Conservation (phyloP, 2,113 vertebrate species). For the Climacteris rufus region DNA sequence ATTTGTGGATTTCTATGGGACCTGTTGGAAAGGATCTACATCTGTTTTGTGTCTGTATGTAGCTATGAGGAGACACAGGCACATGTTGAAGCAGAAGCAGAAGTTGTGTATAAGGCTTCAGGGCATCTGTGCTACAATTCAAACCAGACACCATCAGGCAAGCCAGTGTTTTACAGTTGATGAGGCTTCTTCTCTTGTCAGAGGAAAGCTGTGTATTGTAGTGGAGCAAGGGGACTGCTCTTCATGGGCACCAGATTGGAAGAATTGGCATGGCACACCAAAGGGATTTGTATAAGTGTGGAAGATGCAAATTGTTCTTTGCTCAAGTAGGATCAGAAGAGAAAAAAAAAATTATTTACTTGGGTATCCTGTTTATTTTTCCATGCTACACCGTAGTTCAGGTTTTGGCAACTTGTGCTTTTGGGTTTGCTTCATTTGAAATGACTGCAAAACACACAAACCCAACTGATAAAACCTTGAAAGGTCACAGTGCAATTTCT, state of each 20-base stretch:
- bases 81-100: not conserved
- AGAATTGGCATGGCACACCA: not conserved
- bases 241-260: not conserved
- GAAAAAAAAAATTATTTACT: not conserved
- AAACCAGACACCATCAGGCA: accelerated
- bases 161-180: not conserved
- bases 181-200: not conserved
- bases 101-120: not conserved
- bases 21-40: not conserved
- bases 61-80: not conserved
- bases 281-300: not conserved
- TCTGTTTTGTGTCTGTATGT: not conserved
- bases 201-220: not conserved
- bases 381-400: not conserved
- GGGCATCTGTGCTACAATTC: not conserved
- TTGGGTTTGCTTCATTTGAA: not conserved
- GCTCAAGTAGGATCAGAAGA: not conserved
- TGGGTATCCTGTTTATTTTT: not conserved
- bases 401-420: not conserved
- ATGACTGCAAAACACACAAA: not conserved
- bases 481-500: not conserved
- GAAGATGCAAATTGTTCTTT: not conserved
- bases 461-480: not conserved
- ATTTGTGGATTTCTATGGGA: not conserved
- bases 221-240: not conserved